Evolutionary conservation across 2,888 invertebrate genomes (phyloP).

Genomic region (Invenusta paracnida): DNA sequence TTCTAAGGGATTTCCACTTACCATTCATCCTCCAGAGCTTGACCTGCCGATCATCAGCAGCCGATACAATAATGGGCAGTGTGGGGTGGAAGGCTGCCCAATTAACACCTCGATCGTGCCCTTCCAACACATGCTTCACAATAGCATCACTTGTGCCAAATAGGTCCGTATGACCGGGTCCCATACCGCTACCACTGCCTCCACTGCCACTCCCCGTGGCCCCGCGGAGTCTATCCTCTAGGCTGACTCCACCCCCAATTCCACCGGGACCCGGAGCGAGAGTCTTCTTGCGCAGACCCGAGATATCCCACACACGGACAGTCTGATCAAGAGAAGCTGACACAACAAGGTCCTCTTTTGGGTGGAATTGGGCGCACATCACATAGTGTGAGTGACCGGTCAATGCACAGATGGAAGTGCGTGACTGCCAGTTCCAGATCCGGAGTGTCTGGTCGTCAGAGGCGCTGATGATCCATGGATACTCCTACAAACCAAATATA

Average conservation of each 20-base stretch:
- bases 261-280: slow-evolving; percentile 91
- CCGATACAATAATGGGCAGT: slow-evolving; percentile 87
- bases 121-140: slow-evolving; percentile 64
- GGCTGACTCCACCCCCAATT: slow-evolving; percentile 65
- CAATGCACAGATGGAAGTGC: slow-evolving; percentile 61
- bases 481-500: slow-evolving; percentile 71
- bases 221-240: slow-evolving; percentile 64
- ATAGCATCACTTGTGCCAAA: slow-evolving; percentile 77
- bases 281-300: slow-evolving; percentile 87
- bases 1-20: too few species aligned
- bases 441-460: slow-evolving; percentile 98
- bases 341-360: slow-evolving; percentile 88
- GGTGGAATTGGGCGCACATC: slow-evolving; percentile 98
- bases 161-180: slow-evolving; percentile 67
- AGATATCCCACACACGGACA: slow-evolving; percentile 97
- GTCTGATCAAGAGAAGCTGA: slow-evolving; percentile 96
- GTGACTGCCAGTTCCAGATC: slow-evolving; percentile 99
- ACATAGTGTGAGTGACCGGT: slow-evolving; percentile 96
- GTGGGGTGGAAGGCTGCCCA: slow-evolving; percentile 96
- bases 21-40: slow-evolving; percentile 38
- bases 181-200: slow-evolving; percentile 54
- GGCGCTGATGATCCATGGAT: slow-evolving; percentile 96
- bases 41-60: slow-evolving; percentile 86
- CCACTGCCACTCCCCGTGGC: background rate
- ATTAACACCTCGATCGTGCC: slow-evolving; percentile 79